These are phyloP conservation scores for Sciurus carolinensis DNA, from an alignment of 2,797 vertebrate genomes.

Conservation along the genomic window DNA sequence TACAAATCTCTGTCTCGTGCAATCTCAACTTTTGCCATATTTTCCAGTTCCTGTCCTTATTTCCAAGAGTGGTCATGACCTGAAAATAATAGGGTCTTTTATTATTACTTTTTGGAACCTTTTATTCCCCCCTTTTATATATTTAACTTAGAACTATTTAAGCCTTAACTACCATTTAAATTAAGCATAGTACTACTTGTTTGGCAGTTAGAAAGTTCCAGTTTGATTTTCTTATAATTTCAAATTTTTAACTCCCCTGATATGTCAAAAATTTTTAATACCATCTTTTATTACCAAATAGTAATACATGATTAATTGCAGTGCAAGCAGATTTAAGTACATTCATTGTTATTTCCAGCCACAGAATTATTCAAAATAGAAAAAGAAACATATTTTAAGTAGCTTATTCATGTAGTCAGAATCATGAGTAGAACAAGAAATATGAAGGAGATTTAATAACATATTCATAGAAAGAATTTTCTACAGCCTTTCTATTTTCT, in stretches of 20 bases:
- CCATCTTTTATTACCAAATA: neutral
- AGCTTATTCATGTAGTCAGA: neutral
- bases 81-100: neutral
- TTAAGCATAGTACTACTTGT: neutral
- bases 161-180: neutral
- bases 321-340: neutral
- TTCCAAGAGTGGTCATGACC: neutral
- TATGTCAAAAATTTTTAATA: neutral
- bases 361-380: neutral
- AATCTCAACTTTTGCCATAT: fast-evolving
- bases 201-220: neutral
- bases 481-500: neutral
- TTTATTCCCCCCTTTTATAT: neutral
- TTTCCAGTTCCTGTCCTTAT: neutral
- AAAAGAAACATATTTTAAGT: constrained; percentile 29
- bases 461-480: constrained; percentile 14
- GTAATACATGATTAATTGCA: neutral
- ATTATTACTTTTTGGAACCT: neutral
- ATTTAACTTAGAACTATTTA: neutral
- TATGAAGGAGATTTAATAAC: neutral
- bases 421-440: constrained; percentile 12
- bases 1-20: neutral
- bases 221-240: neutral
- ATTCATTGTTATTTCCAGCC: neutral
- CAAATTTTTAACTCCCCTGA: neutral